Evolutionary conservation across 2,113 vertebrate species (phyloP), one percentile per base, ranked within the genome.

Genomic region (Anser brachyrhynchus): DNA sequence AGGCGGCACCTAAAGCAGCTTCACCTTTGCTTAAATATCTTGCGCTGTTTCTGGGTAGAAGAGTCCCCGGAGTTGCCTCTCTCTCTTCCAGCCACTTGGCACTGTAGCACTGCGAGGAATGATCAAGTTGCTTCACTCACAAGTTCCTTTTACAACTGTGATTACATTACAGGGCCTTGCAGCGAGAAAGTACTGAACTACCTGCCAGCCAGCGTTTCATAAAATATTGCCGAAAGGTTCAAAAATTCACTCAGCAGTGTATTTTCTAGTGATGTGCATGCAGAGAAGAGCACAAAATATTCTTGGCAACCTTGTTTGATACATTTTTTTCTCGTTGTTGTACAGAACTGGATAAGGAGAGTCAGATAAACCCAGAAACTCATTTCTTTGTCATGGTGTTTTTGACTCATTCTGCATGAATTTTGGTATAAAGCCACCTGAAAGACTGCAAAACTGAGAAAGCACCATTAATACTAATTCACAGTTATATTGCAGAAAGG

Each of bases 91-190:
- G 90, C 25, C 83, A 89, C 89, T 95, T 94, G 90, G 92, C 90
- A 95, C 90, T 2, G 82, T 84, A 93, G 91, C 89, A 54, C 89
- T 17, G 67, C 1, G 37, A 94, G 94, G 89, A 89, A 86, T 87
- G 94, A 96, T 96, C 96, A 95, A 96, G 89, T 73, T 88, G 92
- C 93, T 97, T 97, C 95, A 94, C 93, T 95, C 86, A 92, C 94
- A 70, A 92, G 61, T 95, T 94, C 92, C 91, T 96, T 93, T 66
- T 94, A 91, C 84, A 97, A 93, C 79, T 91, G 39, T 94, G 94
- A 97, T 95, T 97, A 95, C 82, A 84, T 96, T 96, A 92, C 25
- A 96, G 87, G 80, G 80, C 71, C 81, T 93, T 49, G 64, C 83
- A 95, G 93, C 61, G 19, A 87, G 94, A 91, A 90, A 94, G 74